These are phyloP conservation scores for Lepus oiostolus DNA, from an alignment of 2,797 vertebrate genomes.

Conservation along the genomic window DNA sequence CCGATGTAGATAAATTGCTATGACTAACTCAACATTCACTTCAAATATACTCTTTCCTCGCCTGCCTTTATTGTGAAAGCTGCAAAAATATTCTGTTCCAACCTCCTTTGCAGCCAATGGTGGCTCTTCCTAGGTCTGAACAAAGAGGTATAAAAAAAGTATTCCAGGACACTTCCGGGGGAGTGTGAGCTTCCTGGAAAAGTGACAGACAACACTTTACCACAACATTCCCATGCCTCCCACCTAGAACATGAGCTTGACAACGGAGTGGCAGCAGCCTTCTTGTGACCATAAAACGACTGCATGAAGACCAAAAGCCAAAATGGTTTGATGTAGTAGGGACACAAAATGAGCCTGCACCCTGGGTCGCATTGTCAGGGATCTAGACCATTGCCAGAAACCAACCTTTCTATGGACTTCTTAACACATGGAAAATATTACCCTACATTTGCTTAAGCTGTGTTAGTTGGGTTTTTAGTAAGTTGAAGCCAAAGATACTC, in stretches of 20 bases:
- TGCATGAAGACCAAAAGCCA: not conserved
- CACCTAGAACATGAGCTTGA: not conserved
- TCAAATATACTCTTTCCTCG: not conserved
- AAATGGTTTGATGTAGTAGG: not conserved
- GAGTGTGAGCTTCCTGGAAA: not conserved
- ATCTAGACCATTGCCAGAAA: not conserved
- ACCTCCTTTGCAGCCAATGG: not conserved
- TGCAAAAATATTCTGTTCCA: not conserved
- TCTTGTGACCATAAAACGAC: not conserved
- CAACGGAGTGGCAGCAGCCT: not conserved
- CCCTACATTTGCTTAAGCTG: not conserved
- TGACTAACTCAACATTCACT: not conserved
- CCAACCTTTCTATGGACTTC: not conserved
- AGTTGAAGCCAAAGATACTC: conserved; percentile 20
- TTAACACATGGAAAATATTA: not conserved
- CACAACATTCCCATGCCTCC: not conserved
- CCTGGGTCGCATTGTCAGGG: not conserved
- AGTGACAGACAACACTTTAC: not conserved
- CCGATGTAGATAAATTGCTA: not conserved
- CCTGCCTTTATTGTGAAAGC: not conserved
- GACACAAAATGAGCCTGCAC: not conserved
- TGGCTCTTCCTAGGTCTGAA: not conserved
- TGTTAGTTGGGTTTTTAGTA: not conserved
- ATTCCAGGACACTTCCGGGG: not conserved
- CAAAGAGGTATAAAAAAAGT: not conserved